Base-by-base conservation (phyloP, 2,888 invertebrate genomes). In the Atherix ibis region DNA sequence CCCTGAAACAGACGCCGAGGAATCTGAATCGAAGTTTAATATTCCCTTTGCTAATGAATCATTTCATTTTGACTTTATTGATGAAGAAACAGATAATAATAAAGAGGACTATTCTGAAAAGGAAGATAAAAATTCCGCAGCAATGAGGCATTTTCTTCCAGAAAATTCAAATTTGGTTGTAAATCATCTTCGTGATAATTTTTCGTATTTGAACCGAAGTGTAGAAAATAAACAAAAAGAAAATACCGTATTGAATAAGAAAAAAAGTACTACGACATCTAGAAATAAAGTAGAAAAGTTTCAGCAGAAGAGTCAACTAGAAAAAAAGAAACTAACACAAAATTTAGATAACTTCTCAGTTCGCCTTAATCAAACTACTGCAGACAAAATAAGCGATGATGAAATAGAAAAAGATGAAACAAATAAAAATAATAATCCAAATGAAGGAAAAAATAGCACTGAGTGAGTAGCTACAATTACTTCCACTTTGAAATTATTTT, bases 281-380 rank as follows among this genome's bases (percentile, higher is more conserved):
- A 27, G 28, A 3, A 36, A 34, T 22, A 32, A 15, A 10, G 18
- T 36, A 4, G 43, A 45, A 12, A 46, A 47, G 5, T 12, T 9
- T 2, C 38, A 19, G n/a, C 54, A 53, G 3, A 56, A 52, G 36
- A 56, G 51, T 35, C 56, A 58, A 34, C 41, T 58, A 9, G 61
- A 58, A 38, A 62, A 58, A 40, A 54, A 58, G 9, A 64, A 64
- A 43, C 43, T 64, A 0, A 61, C 58, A 35, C 63, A 63, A 44
- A 62, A 64, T 47, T 47, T 64, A 35, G 62, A 63, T 33, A 64
- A 64, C 43, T 61, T 63, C 31, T 59, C 62, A 4, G 41, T 61
- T 18, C 51, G 60, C 13, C 41, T 62, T 10, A 59, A 58, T 3
- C 53, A 54, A 18, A 53, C 46, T 35, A 40, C 48, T 2, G 54